phyloP scores from a whole-genome alignment of 1,140 invertebrate genomes.

The Drosophila orena region DNA sequence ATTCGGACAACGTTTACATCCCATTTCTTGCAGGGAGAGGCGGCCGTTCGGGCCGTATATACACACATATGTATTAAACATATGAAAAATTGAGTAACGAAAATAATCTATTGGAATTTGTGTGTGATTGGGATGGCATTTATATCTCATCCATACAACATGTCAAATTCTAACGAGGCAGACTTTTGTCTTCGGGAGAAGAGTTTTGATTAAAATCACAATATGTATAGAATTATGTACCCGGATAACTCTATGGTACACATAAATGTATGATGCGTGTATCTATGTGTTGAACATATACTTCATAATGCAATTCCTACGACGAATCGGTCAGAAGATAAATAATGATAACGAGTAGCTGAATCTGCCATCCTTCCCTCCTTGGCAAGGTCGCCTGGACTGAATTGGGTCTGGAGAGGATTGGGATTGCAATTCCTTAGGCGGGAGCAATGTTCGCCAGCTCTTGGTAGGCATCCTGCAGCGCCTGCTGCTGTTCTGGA shows the following conservation, averaged over 20 bases:
- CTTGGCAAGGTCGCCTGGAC: neutral
- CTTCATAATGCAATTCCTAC: constrained; percentile 40
- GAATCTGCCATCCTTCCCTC: constrained; percentile 7
- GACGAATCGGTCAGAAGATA: constrained; percentile 34
- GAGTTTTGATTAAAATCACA: constrained; percentile 79
- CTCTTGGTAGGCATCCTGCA: constrained; percentile 88
- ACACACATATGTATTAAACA: constrained; percentile 59
- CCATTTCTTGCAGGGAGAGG: constrained; percentile 19
- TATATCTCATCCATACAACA: constrained; percentile 55
- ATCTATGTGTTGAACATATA: constrained; percentile 39
- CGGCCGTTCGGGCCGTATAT: constrained; percentile 59
- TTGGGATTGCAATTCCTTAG: constrained; percentile 19
- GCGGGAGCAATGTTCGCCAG: constrained; percentile 50
- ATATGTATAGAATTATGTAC: constrained; percentile 63
- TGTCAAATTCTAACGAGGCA: constrained; percentile 72
- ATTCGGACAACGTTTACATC: constrained; percentile 57
- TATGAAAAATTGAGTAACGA: constrained; percentile 62
- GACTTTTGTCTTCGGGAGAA: constrained; percentile 72
- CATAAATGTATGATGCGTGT: constrained; percentile 24
- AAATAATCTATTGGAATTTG: constrained; percentile 72
- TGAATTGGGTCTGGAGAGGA: neutral
- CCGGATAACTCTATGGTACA: constrained; percentile 52
- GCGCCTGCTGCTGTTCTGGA: constrained; percentile 92
- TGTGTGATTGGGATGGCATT: constrained; percentile 42
- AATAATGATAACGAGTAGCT: constrained; percentile 31